Conservation (phyloP, 2,113 vertebrate species). For the Pygoscelis adeliae region DNA sequence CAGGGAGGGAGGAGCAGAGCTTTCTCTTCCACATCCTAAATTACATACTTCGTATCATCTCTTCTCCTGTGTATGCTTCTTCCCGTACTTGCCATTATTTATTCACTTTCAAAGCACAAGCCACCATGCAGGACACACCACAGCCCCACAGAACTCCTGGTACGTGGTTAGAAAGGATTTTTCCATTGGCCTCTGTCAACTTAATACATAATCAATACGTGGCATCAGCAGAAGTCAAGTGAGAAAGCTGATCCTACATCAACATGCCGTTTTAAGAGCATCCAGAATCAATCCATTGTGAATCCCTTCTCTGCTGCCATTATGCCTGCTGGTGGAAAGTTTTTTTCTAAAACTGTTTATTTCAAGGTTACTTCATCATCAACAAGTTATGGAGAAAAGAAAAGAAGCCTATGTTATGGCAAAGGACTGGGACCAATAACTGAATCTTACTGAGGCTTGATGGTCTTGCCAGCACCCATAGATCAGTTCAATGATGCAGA, state of each 20-base stretch:
- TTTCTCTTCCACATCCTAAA: neutral
- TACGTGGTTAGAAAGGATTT: neutral
- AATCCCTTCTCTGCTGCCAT: neutral
- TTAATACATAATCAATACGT: neutral
- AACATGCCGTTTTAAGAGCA: neutral
- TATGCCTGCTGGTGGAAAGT: neutral
- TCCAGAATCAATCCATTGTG: neutral
- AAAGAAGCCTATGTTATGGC: neutral
- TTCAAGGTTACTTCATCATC: neutral
- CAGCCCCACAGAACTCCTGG: neutral
- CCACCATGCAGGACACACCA: neutral
- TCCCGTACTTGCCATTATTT: neutral
- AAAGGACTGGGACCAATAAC: neutral
- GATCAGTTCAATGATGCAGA: neutral
- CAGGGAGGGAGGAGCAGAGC: neutral
- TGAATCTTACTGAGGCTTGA: neutral
- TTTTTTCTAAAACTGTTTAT: neutral
- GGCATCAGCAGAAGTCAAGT: neutral
- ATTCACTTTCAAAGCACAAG: neutral
- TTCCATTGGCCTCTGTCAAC: neutral
- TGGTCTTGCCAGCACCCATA: neutral
- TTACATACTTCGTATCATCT: neutral
- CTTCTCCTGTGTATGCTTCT: neutral
- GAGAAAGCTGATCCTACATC: neutral
- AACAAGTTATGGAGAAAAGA: neutral